Evolutionary conservation across 2,888 invertebrate species (phyloP).

Genomic region (Melanophora roralis): DNA sequence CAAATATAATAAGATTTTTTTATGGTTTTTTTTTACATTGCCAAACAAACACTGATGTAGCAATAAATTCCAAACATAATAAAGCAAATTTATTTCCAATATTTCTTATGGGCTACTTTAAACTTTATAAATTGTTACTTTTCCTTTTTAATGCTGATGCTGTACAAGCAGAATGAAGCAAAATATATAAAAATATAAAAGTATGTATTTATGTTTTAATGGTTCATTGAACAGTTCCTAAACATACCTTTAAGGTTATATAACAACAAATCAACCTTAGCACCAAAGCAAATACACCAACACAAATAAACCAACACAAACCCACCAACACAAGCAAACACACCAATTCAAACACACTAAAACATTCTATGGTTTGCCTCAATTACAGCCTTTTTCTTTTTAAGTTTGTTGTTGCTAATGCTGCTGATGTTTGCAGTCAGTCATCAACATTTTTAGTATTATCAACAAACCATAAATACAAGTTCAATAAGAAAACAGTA

Average conservation of each 20-base stretch:
- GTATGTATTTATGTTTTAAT: conserved; percentile 47
- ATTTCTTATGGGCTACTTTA: background rate
- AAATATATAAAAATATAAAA: background rate
- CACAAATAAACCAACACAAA: background rate
- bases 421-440: conserved; percentile 4
- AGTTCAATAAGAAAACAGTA: conserved; percentile 32
- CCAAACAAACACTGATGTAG: background rate
- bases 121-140: background rate
- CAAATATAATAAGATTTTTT: background rate
- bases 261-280: conserved; percentile 29
- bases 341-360: no score
- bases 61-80: conserved; percentile 5
- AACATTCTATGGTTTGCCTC: no score
- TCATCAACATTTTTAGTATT: conserved; percentile 21
- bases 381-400: no score
- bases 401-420: background rate
- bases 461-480: conserved; percentile 53
- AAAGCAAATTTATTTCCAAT: background rate
- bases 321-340: background rate
- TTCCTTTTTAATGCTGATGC: background rate
- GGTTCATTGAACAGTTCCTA: conserved; percentile 45
- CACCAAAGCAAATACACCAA: background rate
- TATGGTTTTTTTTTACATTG: background rate
- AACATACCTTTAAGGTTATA: conserved; percentile 47
- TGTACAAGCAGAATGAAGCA: background rate